Percentiles rank a stretch among this genome's conserved stretches.
phyloP scores from a whole-genome alignment of 2,797 vertebrate genomes.

The Echiichthys vipera region DNA sequence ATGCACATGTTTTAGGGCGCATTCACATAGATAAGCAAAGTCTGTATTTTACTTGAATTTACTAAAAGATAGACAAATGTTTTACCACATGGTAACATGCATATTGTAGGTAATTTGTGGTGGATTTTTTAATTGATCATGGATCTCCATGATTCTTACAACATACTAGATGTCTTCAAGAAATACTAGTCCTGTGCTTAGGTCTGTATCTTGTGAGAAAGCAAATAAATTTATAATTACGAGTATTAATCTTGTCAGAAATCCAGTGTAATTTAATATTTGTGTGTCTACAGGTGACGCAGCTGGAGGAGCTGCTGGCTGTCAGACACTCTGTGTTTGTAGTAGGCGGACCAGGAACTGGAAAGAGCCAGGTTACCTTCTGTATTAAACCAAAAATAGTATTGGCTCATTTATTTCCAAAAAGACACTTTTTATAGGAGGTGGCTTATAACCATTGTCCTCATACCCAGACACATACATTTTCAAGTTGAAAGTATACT shows the following conservation, averaged over 20 bases:
- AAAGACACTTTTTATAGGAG: background rate
- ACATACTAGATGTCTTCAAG: too few species aligned
- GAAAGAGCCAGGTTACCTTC: slow-evolving; percentile 84
- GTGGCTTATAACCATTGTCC: background rate
- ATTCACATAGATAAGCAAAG: too few species aligned
- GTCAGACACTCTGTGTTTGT: slow-evolving; percentile 87
- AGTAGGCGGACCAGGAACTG: slow-evolving; percentile 84
- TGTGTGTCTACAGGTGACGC: slow-evolving; percentile 80
- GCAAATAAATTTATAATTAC: background rate
- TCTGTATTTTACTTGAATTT: too few species aligned
- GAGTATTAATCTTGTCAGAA: background rate
- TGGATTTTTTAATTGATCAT: too few species aligned
- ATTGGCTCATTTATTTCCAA: background rate
- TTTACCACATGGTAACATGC: too few species aligned
- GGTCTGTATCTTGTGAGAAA: background rate
- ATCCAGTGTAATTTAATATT: background rate
- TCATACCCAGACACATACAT: background rate
- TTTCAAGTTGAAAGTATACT: background rate
- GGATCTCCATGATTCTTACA: too few species aligned
- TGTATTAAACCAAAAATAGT: background rate
- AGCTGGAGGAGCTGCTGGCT: slow-evolving; percentile 84
- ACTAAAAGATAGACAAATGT: too few species aligned
- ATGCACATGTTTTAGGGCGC: too few species aligned
- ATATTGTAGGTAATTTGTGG: too few species aligned
- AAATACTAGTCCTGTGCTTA: too few species aligned